These are phyloP conservation scores for Coluber constrictor DNA, from an alignment of 2,797 vertebrate species.

Conservation along the genomic window DNA sequence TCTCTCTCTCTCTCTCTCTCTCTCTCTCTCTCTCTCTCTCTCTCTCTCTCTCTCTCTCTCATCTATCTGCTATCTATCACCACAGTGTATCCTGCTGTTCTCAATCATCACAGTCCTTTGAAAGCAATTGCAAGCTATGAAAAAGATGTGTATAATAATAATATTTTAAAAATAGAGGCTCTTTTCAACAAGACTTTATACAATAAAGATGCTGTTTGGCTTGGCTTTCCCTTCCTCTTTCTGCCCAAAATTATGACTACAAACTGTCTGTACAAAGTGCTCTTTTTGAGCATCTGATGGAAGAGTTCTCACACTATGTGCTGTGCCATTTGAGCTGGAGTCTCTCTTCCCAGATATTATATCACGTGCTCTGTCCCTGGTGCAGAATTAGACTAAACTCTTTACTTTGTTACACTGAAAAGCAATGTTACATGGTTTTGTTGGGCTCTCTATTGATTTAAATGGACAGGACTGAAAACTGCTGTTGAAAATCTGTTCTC, in stretches of 20 bases:
- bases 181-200: neutral
- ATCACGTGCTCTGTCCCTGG: neutral
- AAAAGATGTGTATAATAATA: neutral
- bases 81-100: neutral
- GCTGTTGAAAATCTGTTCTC: neutral
- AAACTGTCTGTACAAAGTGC: neutral
- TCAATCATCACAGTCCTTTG: neutral
- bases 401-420: neutral
- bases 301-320: neutral
- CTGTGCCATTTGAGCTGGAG: neutral
- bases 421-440: neutral
- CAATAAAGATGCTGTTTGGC: neutral
- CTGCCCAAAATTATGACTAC: neutral
- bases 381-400: neutral
- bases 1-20: neutral
- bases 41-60: neutral
- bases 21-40: no score
- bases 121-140: neutral
- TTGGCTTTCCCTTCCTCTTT: neutral
- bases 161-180: neutral
- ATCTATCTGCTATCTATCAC: neutral
- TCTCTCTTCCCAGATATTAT: neutral
- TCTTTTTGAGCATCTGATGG: neutral
- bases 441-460: neutral
- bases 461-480: neutral